phyloP scores from a whole-genome alignment of 2,888 invertebrate species.

The Apodemia hepburni region DNA sequence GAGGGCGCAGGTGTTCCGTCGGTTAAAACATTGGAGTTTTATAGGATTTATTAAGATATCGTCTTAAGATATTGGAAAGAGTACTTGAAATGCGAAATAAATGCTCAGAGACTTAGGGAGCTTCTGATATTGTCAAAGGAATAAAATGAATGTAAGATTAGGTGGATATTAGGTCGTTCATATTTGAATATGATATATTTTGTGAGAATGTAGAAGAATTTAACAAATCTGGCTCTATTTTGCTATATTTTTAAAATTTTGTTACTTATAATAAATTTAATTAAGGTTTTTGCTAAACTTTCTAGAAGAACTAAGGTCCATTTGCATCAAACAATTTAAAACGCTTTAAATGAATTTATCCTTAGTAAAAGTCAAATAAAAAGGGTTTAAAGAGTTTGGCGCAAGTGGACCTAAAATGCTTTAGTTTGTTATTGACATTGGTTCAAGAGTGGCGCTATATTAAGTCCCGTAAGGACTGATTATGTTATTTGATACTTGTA shows the following conservation, averaged over 20 bases:
- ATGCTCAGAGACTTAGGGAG: slow-evolving; percentile 33
- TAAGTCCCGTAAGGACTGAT: no score
- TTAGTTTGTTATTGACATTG: no score
- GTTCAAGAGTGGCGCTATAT: no score
- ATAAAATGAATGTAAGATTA: slow-evolving; percentile 24
- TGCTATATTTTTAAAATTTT: background rate
- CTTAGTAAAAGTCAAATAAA: no score
- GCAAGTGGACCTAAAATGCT: no score
- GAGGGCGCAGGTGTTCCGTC: slow-evolving; percentile 68
- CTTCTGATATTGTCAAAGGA: slow-evolving; percentile 24
- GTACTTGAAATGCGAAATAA: slow-evolving; percentile 48
- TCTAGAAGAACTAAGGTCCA: no score
- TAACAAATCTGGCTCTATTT: background rate
- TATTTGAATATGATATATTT: background rate
- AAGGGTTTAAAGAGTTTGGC: no score
- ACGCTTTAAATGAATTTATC: no score
- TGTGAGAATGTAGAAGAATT: background rate
- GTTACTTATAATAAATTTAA: no score
- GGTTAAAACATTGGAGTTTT: slow-evolving; percentile 77
- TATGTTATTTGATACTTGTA: no score
- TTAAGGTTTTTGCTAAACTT: no score
- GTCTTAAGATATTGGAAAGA: slow-evolving; percentile 62
- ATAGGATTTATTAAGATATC: slow-evolving; percentile 77
- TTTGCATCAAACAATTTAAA: no score
- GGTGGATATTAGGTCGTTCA: slow-evolving; percentile 13